These are phyloP conservation scores for Torymus auratus DNA, from an alignment of 2,888 invertebrate species.

Conservation along the genomic window DNA sequence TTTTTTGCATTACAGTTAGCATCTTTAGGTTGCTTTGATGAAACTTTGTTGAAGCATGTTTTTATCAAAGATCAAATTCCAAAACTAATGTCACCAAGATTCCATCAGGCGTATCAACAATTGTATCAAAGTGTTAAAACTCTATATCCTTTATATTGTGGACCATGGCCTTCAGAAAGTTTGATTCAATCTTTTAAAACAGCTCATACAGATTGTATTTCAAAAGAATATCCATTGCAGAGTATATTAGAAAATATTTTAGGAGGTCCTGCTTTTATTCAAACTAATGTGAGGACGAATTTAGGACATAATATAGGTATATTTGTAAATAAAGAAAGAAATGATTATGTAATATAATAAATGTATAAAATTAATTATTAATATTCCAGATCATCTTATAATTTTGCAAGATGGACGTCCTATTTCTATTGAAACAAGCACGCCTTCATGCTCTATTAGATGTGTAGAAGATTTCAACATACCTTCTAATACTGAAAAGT, in stretches of 20 bases:
- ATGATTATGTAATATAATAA: not conserved
- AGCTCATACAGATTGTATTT: not conserved
- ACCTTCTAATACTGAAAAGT: constrained; percentile 38
- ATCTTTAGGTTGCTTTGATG: constrained; percentile 80
- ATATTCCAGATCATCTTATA: constrained; percentile 78
- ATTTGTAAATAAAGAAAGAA: constrained; percentile 36
- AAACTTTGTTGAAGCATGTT: constrained; percentile 77
- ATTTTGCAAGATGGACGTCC: constrained; percentile 79
- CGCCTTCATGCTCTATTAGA: not conserved
- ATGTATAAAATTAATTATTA: constrained; percentile 15
- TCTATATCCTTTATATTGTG: constrained; percentile 76
- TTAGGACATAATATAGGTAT: constrained; percentile 80
- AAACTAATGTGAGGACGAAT: constrained; percentile 79
- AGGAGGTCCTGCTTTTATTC: constrained; percentile 80
- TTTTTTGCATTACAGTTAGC: constrained; percentile 79
- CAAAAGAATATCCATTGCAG: constrained; percentile 73
- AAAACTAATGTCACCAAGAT: constrained; percentile 61
- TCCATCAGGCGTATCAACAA: constrained; percentile 61
- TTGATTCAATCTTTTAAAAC: constrained; percentile 74
- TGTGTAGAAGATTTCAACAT: constrained; percentile 43
- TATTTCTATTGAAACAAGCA: constrained; percentile 71
- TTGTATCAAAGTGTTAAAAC: constrained; percentile 79
- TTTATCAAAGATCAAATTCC: constrained; percentile 13
- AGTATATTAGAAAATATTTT: constrained; percentile 78
- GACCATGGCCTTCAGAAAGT: constrained; percentile 76